Evolutionary conservation across 2,888 invertebrate genomes (phyloP), one percentile per base, ranked within the genome.

Genomic region (Aelia acuminata): DNA sequence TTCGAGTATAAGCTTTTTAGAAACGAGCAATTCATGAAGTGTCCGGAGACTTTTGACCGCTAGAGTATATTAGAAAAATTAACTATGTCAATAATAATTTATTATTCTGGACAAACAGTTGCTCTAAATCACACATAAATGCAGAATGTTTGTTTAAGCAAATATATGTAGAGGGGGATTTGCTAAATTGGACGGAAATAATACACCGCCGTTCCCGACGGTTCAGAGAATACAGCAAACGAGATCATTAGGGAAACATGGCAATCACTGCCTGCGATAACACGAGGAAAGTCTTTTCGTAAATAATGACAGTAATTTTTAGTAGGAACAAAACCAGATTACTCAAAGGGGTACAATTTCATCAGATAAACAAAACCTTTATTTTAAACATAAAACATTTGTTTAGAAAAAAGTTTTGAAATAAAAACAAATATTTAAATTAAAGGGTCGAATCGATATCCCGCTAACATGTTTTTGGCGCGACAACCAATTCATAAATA

Each of bases 171-270:
- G 18, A n/a, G 15, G 10, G 35, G 31, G 31, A 35, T 70, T 31
- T 70, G 35, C 13, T 70, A 70, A 70, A 70, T 70, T 70, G 63
- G 63, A 35, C 31, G 63, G 63, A 70, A 70, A 70, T 70, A 70
- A 70, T 70, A 70, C 31, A 70, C 63, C 35, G 8, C 63, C 35
- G 31, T 70, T 20, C 2, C 15, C 18, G 20, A 70, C 31, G 63
- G 35, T 35, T 70, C 63, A 70, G 31, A 70, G 35, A 70, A 57
- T 31, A 26, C 57, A 13, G 35, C 63, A 70, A 70, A 70, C 63
- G 63, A 70, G 63, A 70, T 70, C 63, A 70, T 70, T 70, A 70
- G 57, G 35, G 63, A 35, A 70, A 70, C 63, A 70, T 35, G 7
- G 63, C 63, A 70, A 70, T 70, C 31, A 18, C 35, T 3, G 63